A percentile compares a stretch with the other conserved stretches of the same genome.
Conservation (phyloP, 2,888 invertebrate genomes). For the Sussaba pulchella region DNA sequence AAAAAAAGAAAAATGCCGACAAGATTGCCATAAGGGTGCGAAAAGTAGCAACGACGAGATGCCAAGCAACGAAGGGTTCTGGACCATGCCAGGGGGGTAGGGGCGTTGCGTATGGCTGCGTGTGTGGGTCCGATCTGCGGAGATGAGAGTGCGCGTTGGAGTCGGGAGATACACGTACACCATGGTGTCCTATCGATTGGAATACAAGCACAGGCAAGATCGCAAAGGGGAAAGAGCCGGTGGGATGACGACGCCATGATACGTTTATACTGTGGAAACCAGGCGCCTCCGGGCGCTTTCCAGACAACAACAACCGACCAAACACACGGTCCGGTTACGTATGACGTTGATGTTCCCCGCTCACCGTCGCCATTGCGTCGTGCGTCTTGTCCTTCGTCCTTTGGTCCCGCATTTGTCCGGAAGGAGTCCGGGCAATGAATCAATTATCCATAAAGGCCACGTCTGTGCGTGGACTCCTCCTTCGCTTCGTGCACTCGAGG, state of each 20-base stretch:
- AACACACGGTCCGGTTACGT: constrained; percentile 72
- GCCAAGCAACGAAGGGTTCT: background rate
- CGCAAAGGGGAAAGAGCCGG: constrained; percentile 35
- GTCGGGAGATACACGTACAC: constrained; percentile 30
- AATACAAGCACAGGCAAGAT: constrained; percentile 15
- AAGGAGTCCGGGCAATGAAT: constrained; percentile 75
- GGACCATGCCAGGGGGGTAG: background rate
- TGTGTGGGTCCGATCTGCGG: constrained; percentile 7
- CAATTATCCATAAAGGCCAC: constrained; percentile 76
- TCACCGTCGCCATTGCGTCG: background rate
- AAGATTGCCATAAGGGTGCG: constrained; percentile 15
- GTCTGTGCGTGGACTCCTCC: constrained; percentile 46
- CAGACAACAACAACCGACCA: constrained; percentile 74
- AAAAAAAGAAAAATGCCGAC: constrained; percentile 3
- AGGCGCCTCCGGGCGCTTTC: constrained; percentile 68
- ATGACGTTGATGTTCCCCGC: background rate
- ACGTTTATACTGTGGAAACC: constrained; percentile 45
- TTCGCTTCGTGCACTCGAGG: constrained; percentile 40
- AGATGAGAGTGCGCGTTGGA: constrained; percentile 46
- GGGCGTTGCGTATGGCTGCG: constrained; percentile 13
- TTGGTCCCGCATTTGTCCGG: constrained; percentile 63
- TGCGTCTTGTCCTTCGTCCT: constrained; percentile 9
- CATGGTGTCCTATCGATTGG: constrained; percentile 61
- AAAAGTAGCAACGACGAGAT: background rate
- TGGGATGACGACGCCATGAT: constrained; percentile 25